Base-by-base conservation (phyloP, 2,113 vertebrate genomes). In the Actenoides lindsayi region DNA sequence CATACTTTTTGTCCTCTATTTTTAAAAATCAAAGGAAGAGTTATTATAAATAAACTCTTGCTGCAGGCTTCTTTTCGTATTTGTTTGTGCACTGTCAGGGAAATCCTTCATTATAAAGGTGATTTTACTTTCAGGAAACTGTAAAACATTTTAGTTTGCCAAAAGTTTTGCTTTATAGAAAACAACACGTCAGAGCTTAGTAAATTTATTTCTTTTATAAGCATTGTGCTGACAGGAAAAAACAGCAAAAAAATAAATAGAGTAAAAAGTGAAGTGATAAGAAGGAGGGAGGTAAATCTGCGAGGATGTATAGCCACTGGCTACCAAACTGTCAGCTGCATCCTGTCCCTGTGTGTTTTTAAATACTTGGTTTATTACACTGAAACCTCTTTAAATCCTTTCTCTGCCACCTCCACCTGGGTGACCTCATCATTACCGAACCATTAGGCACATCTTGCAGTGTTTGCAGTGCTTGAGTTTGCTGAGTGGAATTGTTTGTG, bases 21-120 rank as follows among this genome's bases (percentile, higher is more conserved):
- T 86, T 79, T 86, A 51, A 89, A 92, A 93, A 90, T 88, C 76
- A 88, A 81, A 11, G 14, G 65, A 94, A 87, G 91, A 88, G 56
- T 90, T 93, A 74, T 77, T 91, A 63, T 83, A 93, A 90, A 80
- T 77, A 96, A 94, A 87, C n/a, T 42, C 37, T 90, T 95, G 83
- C 75, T 73, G 44, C 63, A 69, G 89, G 81, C 93, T 93, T 93
- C 53, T 86, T 94, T 96, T 93, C n/a, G 62, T 44, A 37, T 95
- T 95, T 95, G 56, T 94, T 92, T 92, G 57, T 94, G 77, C 68
- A 69, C 7, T 88, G 77, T 93, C 87, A 85, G 75, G 90, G 87
- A 96, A 93, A 96, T 90, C 67, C 88, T 96, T 96, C 93, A 87
- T 95, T 96, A 81, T 83, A 96, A 84, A 94, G 71, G 94, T 79